Conservation (phyloP, 2,888 invertebrate genomes). For the Platycheirus albimanus region DNA sequence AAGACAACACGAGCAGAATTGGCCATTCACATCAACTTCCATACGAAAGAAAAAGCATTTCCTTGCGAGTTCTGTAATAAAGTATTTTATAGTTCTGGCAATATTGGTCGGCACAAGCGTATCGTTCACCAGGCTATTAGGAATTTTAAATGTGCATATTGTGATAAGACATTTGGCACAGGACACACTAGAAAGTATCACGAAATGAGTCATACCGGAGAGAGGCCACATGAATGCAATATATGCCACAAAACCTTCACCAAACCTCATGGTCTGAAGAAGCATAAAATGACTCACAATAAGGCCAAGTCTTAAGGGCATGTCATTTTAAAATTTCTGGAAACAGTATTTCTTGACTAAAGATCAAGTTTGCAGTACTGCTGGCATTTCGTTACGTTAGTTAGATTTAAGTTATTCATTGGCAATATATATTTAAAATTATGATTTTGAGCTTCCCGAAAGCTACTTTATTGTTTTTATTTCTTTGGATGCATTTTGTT, state of each 20-base stretch:
- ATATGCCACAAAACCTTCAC: constrained; percentile 80
- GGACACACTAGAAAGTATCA: constrained; percentile 81
- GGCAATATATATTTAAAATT: no score
- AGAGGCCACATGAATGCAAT: constrained; percentile 80
- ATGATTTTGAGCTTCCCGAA: no score
- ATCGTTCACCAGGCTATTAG: constrained; percentile 81
- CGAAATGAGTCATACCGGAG: constrained; percentile 82
- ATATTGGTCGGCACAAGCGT: constrained; percentile 80
- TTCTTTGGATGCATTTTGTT: no score
- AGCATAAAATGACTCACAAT: constrained; percentile 80
- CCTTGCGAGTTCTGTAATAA: constrained; percentile 80
- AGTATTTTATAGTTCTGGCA: constrained; percentile 80
- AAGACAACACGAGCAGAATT: constrained; percentile 81
- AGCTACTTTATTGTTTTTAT: no score
- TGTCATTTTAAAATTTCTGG: no score
- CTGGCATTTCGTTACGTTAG: no score
- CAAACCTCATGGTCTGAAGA: constrained; percentile 80
- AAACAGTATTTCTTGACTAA: no score
- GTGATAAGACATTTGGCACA: constrained; percentile 80
- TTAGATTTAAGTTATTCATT: no score
- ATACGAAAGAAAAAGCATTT: constrained; percentile 80
- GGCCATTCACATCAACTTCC: constrained; percentile 80
- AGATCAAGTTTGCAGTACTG: no score
- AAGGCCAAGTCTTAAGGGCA: no score
- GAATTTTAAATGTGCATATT: constrained; percentile 80